These are phyloP conservation scores for Limnephilus auricula DNA, from an alignment of 2,888 invertebrate species.

Conservation along the genomic window DNA sequence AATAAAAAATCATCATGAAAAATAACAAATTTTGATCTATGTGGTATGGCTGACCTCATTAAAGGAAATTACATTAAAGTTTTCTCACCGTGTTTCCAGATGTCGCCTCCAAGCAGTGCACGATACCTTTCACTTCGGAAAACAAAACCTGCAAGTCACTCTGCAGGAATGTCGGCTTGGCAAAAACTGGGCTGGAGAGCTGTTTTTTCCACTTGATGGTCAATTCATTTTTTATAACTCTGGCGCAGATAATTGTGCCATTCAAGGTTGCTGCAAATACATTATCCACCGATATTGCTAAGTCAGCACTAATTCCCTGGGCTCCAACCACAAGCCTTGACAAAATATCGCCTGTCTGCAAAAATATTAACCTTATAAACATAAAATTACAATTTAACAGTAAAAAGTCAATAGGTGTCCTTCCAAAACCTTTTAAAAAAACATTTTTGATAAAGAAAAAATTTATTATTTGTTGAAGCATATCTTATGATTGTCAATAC, in stretches of 20 bases:
- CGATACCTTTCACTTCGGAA: slow-evolving; percentile 77
- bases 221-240: slow-evolving; percentile 75
- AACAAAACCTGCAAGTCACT: slow-evolving; percentile 77
- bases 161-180: slow-evolving; percentile 79
- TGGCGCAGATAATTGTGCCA: slow-evolving; percentile 78
- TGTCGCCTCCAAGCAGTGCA: slow-evolving; percentile 77
- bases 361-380: slow-evolving; percentile 62
- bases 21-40: not conserved
- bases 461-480: not conserved
- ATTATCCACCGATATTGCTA: slow-evolving; percentile 72
- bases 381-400: not conserved
- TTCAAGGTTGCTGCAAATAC: slow-evolving; percentile 78
- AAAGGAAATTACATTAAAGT: not conserved
- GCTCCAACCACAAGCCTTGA: slow-evolving; percentile 72
- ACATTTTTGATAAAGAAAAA: not conserved
- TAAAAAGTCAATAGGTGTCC: not conserved
- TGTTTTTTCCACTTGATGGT: slow-evolving; percentile 79
- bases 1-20: not conserved
- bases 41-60: not conserved
- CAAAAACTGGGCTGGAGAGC: slow-evolving; percentile 81
- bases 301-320: slow-evolving; percentile 76
- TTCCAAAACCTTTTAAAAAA: not conserved
- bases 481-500: not conserved
- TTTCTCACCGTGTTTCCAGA: slow-evolving; percentile 75
- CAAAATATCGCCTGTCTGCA: slow-evolving; percentile 76